Evolutionary conservation across 2,888 invertebrate species (phyloP), one percentile per base, ranked within the genome.

Genomic region (Catocala sponsa): DNA sequence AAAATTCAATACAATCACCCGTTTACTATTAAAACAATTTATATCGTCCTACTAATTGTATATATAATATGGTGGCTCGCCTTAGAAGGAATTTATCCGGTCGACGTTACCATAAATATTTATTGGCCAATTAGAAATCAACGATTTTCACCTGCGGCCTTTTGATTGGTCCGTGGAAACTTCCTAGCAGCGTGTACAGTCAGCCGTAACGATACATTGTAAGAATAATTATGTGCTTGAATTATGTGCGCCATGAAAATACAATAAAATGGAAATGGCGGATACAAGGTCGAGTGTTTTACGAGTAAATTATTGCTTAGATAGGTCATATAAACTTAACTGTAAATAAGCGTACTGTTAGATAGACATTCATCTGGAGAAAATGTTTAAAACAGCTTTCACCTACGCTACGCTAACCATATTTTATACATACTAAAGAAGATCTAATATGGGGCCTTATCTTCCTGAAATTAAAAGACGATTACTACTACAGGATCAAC

Each of bases 191-290:
- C 69, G 75, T 74, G 75, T 71, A 63, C 63, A 53, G 58, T 64
- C 72, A 64, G 72, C 55, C 57, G 58, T 78, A 71, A 65, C 41
- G 55, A 63, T 71, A 83, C 84, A 80, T 75, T 84, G 84, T 84
- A 68, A 55, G 58, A 62, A 61, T 66, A 79, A 82, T 84, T 81
- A 84, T 74, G 70, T 69, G 62, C 69, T 68, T 71, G 71, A 76
- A 75, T 82, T 72, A 83, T 76, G 69, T 66, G 56, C 63, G 74
- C 68, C 81, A 74, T 83, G 80, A 80, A 82, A 80, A 75, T 52
- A 68, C 58, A 60, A 63, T 75, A 72, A 80, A 78, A 52, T 59
- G n/a, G 54, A 63, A 80, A 74, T 68, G 63, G 54, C 46, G 56
- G 65, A 63, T 61, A 58, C 76, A 80, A 83, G 81, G 84, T 74